Evolutionary conservation across 2,888 invertebrate genomes (phyloP).

Genomic region (Ichneumon xanthorius): DNA sequence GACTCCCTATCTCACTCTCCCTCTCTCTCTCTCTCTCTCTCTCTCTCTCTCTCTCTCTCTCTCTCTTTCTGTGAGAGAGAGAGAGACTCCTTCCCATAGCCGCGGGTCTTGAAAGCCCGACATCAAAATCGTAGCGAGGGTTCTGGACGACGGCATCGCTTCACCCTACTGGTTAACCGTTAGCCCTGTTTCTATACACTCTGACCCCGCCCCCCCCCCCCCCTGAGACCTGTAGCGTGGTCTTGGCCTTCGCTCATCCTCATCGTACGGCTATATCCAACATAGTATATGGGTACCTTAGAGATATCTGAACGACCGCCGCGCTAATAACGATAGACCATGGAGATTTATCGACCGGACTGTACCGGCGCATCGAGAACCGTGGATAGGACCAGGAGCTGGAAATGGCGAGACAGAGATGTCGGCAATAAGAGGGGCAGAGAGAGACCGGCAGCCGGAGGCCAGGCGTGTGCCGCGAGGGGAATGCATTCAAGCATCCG

Average conservation of each 20-base stretch:
- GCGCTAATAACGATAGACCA: conserved; percentile 53
- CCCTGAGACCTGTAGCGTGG: conserved; percentile 37
- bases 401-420: conserved; percentile 40
- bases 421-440: conserved; percentile 29
- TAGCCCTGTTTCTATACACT: conserved; percentile 6
- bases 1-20: background rate
- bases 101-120: conserved; percentile 21
- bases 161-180: conserved; percentile 25
- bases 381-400: conserved; percentile 46
- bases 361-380: conserved; percentile 30
- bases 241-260: conserved; percentile 41
- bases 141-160: conserved; percentile 1
- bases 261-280: background rate
- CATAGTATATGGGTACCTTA: conserved; percentile 14
- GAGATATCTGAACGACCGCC: conserved; percentile 37
- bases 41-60: background rate
- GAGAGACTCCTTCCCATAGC: conserved; percentile 21
- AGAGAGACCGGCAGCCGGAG: conserved; percentile 49
- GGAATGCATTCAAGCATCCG: conserved; percentile 67
- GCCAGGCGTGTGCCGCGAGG: conserved; percentile 70
- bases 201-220: background rate
- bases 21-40: background rate
- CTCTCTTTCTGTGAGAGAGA: background rate
- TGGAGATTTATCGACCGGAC: conserved; percentile 49
- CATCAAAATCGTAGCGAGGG: conserved; percentile 1